These are phyloP conservation scores for Stictocephala bisonia DNA, from an alignment of 2,888 invertebrate species.

Conservation along the genomic window DNA sequence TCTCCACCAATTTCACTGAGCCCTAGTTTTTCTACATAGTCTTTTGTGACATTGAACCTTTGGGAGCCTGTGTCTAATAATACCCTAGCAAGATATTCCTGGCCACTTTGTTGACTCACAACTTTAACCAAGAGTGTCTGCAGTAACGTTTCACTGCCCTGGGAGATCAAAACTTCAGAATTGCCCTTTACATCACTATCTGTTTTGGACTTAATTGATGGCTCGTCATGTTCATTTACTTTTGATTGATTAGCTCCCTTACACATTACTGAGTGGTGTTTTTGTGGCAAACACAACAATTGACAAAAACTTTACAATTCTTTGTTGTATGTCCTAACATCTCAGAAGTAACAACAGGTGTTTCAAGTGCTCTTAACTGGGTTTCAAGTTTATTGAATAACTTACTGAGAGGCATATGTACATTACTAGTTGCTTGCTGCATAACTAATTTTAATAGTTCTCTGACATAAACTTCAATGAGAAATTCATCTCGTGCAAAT, in stretches of 20 bases:
- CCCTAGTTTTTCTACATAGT: neutral
- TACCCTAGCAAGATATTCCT: neutral
- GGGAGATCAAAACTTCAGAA: neutral
- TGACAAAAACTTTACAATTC: slow-evolving; percentile 10
- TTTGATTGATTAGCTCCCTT: neutral
- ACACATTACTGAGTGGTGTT: slow-evolving; percentile 8
- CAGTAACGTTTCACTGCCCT: neutral
- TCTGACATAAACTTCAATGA: too few species aligned
- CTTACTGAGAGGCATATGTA: too few species aligned
- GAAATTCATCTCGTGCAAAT: too few species aligned
- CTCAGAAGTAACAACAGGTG: slow-evolving; percentile 58
- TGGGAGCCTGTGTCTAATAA: slow-evolving; percentile 4
- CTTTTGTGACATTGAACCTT: slow-evolving; percentile 1
- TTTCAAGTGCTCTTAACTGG: too few species aligned
- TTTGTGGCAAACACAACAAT: too few species aligned
- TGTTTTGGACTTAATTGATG: neutral
- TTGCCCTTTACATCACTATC: neutral
- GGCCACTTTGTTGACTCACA: neutral
- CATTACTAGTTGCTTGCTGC: too few species aligned
- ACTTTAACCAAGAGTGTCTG: slow-evolving; percentile 7
- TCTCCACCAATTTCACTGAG: neutral
- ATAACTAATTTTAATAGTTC: too few species aligned
- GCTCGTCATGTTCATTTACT: neutral
- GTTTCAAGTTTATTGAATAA: too few species aligned
- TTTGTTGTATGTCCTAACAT: slow-evolving; percentile 20